These are phyloP conservation scores for Pseudachorutes palmiensis DNA, from an alignment of 1,140 invertebrate genomes.

Conservation along the genomic window DNA sequence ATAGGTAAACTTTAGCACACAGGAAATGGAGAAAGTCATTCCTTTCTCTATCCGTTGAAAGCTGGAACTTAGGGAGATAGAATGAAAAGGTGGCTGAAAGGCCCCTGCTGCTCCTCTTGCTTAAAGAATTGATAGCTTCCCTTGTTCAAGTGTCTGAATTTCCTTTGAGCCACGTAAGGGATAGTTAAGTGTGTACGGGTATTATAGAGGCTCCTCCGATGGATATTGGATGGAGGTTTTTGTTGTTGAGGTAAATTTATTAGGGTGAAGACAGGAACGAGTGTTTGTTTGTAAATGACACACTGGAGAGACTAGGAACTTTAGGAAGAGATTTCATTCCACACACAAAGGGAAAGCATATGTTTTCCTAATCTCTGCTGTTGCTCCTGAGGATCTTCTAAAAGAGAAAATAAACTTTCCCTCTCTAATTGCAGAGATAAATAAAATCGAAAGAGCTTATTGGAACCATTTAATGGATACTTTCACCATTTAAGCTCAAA, in stretches of 20 bases:
- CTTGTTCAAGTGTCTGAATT: too few relatives aligned
- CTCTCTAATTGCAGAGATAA: constrained; percentile 26
- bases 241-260: constrained; percentile 23
- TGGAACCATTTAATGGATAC: constrained; percentile 5
- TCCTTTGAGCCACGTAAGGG: too few relatives aligned
- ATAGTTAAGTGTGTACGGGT: background rate
- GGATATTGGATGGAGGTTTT: constrained; percentile 1
- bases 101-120: background rate
- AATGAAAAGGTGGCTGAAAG: background rate
- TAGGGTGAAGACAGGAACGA: constrained; percentile 14
- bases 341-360: background rate
- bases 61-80: too few relatives aligned
- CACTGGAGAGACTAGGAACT: constrained; percentile 13
- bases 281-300: constrained; percentile 20
- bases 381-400: too few relatives aligned
- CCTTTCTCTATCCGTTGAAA: background rate
- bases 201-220: too few relatives aligned
- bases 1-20: background rate
- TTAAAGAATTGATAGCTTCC: background rate
- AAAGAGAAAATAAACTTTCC: background rate
- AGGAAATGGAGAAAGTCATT: background rate
- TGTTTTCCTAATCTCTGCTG: background rate
- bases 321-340: background rate
- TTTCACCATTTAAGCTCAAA: background rate
- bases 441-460: constrained; percentile 25